Base-by-base conservation (phyloP, 2,113 vertebrate species). In the Ophiodon elongatus region DNA sequence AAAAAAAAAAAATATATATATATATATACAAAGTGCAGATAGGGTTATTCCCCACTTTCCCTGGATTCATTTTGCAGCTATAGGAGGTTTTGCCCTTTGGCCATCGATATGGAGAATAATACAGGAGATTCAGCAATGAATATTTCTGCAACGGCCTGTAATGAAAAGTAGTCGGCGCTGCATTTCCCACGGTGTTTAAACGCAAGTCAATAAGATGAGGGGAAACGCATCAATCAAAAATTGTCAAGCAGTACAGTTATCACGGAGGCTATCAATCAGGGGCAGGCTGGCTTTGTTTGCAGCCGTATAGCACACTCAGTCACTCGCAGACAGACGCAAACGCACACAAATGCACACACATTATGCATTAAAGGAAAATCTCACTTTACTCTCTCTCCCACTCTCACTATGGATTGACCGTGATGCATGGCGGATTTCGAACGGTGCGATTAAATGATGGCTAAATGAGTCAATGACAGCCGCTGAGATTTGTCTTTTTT, bases 221-320 rank as follows among this genome's bases (percentile, higher is more conserved):
- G 45, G 54, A 62, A 77, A 79, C 63, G 17, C 37, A 69, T 81
- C 19, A 73, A 74, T 87, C 80, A 87, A 64, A n/a, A 52, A 47
- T 45, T 35, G 41, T 25, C 21, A 10, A 79, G 39, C 14, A 23
- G 63, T 50, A 63, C 35, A 54, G 39, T 76, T 45, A 70, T 64
- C 68, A 79, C 50, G 65, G 29, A 35, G 43, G 63, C 50, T 25
- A 86, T 84, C 75, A 82, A 70, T 84, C 75, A 84, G 15, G 4
- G n/a, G 10, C 25, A 27, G 10, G 35, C 31, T 33, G 50, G 31
- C 43, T 77, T 73, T 76, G 43, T 68, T 54, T 70, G 69, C 11
- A 31, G 21, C 15, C 27, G 35, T 8, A 47, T 4, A 41, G 35
- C 14, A 70, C 6, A 54, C 25, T 79, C 17, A 52, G 19, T 73